Base-by-base conservation (phyloP, 1,140 invertebrate genomes). In the Drosophila kohkoa region DNA sequence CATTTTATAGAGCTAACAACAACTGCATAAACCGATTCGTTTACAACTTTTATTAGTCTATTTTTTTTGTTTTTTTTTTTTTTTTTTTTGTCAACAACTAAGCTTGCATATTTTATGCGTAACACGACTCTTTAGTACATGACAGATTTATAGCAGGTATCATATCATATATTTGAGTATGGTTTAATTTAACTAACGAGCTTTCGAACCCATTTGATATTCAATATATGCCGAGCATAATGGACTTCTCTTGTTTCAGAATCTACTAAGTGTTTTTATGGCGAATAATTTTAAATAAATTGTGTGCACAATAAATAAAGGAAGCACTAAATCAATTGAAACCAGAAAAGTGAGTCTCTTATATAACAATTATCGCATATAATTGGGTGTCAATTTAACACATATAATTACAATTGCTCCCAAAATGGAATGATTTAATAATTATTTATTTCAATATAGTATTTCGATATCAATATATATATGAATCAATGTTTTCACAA, bases 61-160 rank as follows among this genome's bases (percentile, higher is more conserved):
- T 48, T 7, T 48, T 20, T 48, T 48, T 6, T 41, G 2, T 41
- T 41, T 0, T 49, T 7, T 49, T 48, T 48, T 6, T 41, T 10
- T 41, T 41, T 0, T 49, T 7, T 49, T 25, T 49, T 49, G 3
- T 49, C 13, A 49, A 20, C 7, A 10, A 49, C n/a, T 13, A 32
- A 52, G 1, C 28, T 52, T 32, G 51, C 28, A 32, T 52, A 52
- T 54, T 54, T 35, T 54, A 54, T 54, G 51, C 30, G 5, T 35
- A 35, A 32, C n/a, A 54, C 28, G 30, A 13, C 51, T 35, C 51
- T 32, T 54, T 20, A 41, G 1, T 35, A 57, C 16, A 20, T 57
- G 54, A 57, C 54, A 57, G 54, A 57, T 57, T 57, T 57, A 57
- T 57, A 41, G 54, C 54, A 57, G 16, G 15, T 57, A 15, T 57